Evolutionary conservation across 2,113 vertebrate species (phyloP).

Genomic region (Lepidothrix coronata): DNA sequence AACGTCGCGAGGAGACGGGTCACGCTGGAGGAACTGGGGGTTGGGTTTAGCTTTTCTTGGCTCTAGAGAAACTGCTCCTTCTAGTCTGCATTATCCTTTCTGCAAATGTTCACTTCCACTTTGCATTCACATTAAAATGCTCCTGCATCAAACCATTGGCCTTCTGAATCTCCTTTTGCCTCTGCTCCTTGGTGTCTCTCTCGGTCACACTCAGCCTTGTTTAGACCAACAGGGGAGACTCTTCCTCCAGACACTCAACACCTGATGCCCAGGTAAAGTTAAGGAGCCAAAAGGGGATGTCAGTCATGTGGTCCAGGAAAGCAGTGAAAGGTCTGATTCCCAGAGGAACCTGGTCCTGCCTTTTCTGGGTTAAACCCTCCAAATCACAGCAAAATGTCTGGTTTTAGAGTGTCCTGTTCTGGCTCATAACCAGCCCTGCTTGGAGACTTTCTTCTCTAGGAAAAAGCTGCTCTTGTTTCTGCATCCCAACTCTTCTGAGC

Average conservation of each 20-base stretch:
- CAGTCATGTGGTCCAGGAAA: not conserved
- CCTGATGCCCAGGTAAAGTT: not conserved
- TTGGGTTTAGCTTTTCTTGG: not conserved
- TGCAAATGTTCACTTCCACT: conserved; percentile 36
- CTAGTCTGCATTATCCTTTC: not conserved
- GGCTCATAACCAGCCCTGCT: not conserved
- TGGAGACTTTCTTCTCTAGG: not conserved
- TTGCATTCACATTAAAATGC: conserved; percentile 52
- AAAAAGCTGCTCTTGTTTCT: not conserved
- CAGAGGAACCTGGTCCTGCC: not conserved
- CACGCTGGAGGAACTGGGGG: not conserved
- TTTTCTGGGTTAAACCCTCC: not conserved
- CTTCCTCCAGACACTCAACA: not conserved
- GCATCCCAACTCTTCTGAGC: not conserved
- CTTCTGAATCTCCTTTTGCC: conserved; percentile 42
- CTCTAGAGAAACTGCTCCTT: not conserved
- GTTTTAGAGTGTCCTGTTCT: not conserved
- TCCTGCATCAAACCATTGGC: conserved; percentile 37
- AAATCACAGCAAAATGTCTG: not conserved
- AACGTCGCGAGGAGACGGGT: not conserved
- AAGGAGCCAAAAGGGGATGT: not conserved
- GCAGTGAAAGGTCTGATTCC: not conserved
- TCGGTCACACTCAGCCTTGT: not conserved
- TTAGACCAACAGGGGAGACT: not conserved
- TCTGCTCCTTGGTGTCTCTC: conserved; percentile 11